Conservation (phyloP, 2,113 vertebrate species). For the Rattus norvegicus region GRCr8 NC_086035.1:6481001-6481500, state of each 20-base stretch:
- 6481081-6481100: slow-evolving; percentile 87
- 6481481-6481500: slow-evolving; percentile 83
- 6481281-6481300: slow-evolving; percentile 75
- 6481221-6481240: slow-evolving; percentile 88
- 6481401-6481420: slow-evolving; percentile 81
- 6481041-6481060: slow-evolving; percentile 86
- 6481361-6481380: slow-evolving; percentile 80
- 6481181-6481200: slow-evolving; percentile 89
- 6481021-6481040: slow-evolving; percentile 85
- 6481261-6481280: slow-evolving; percentile 72
- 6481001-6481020: slow-evolving; percentile 87
- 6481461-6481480: slow-evolving; percentile 83
- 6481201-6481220: slow-evolving; percentile 87
- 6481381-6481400: slow-evolving; percentile 80
- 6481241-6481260: slow-evolving; percentile 84
- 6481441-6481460: slow-evolving; percentile 84
- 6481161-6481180: slow-evolving; percentile 85
- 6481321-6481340: slow-evolving; percentile 71
- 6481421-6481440: slow-evolving; percentile 81
- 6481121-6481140: slow-evolving; percentile 89
- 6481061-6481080: slow-evolving; percentile 85
- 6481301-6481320: slow-evolving; percentile 71
- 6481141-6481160: slow-evolving; percentile 84
- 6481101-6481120: slow-evolving; percentile 88
- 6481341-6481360: slow-evolving; percentile 83